Conservation (phyloP, 2,113 vertebrate species). For the Ochotona princeps region DNA sequence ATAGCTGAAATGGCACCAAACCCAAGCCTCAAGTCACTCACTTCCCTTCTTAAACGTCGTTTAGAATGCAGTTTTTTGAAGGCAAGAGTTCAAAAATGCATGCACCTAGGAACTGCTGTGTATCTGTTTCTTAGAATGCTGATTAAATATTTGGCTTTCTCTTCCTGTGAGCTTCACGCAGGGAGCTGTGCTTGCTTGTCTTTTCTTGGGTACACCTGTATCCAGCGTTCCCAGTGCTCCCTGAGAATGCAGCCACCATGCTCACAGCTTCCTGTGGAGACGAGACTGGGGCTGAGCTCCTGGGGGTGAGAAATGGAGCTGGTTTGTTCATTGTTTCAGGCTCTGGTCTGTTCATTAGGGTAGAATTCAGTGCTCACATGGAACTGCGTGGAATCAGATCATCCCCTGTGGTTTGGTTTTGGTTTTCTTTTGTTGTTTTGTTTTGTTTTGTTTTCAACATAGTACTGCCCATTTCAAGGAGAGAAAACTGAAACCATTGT, state of each 20-base stretch:
- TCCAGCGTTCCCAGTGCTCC: background rate
- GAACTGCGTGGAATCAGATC: background rate
- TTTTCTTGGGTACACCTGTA: background rate
- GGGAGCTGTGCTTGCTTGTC: background rate
- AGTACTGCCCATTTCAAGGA: background rate
- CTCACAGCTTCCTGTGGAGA: background rate
- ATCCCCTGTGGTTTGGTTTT: background rate
- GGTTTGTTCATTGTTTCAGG: background rate
- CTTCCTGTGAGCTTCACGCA: background rate
- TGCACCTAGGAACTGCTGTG: background rate
- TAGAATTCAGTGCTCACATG: background rate
- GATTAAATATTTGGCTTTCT: background rate
- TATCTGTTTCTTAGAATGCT: background rate
- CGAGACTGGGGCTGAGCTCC: background rate
- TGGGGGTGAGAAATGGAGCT: background rate
- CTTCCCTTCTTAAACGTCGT: background rate
- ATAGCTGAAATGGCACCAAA: background rate
- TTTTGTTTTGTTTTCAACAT: background rate
- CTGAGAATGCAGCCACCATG: background rate
- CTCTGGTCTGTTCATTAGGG: background rate
- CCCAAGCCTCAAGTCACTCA: background rate
- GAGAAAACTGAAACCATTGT: constrained; percentile 21
- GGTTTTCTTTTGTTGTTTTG: too few species aligned
- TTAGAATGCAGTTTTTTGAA: background rate
- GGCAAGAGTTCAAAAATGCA: constrained; percentile 5